Percentiles rank a stretch among this genome's conserved stretches.
These are phyloP conservation scores for Benitochromis conjunctus DNA, from an alignment of 2,113 vertebrate species.

Conservation along the genomic window DNA sequence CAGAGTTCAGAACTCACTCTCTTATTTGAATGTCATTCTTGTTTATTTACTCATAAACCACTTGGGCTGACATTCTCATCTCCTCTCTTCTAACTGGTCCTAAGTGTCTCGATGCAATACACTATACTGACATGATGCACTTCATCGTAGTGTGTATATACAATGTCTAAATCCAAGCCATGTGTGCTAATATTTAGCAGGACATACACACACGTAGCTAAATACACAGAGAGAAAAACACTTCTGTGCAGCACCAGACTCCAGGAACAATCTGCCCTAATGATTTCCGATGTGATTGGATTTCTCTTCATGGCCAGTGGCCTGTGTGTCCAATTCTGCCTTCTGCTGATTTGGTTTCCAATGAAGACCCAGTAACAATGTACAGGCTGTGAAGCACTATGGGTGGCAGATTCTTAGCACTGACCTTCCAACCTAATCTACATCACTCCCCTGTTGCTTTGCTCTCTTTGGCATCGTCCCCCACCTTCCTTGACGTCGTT, in stretches of 20 bases:
- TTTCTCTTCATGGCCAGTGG: slow-evolving; percentile 50
- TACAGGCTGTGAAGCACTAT: background rate
- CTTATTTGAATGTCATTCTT: slow-evolving; percentile 36
- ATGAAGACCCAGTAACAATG: slow-evolving; percentile 10
- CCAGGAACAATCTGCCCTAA: slow-evolving; percentile 40
- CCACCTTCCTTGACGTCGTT: background rate
- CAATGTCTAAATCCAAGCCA: background rate
- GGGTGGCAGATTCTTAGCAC: background rate
- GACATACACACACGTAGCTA: background rate
- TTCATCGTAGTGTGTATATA: background rate
- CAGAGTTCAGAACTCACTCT: background rate
- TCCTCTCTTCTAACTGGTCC: background rate
- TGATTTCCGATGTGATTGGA: slow-evolving; percentile 50
- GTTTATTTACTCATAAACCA: slow-evolving; percentile 40
- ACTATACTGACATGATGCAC: background rate
- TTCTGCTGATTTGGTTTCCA: slow-evolving; percentile 23
- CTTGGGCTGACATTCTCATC: slow-evolving; percentile 26
- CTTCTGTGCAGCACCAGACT: background rate
- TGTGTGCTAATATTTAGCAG: background rate
- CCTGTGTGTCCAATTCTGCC: slow-evolving; percentile 23
- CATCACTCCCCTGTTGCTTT: background rate
- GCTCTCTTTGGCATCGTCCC: background rate
- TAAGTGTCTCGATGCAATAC: slow-evolving; percentile 1
- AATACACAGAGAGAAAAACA: background rate
- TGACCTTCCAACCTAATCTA: background rate